These are phyloP conservation scores for Eulemur rufifrons DNA, from an alignment of 2,113 vertebrate genomes.

Conservation along the genomic window DNA sequence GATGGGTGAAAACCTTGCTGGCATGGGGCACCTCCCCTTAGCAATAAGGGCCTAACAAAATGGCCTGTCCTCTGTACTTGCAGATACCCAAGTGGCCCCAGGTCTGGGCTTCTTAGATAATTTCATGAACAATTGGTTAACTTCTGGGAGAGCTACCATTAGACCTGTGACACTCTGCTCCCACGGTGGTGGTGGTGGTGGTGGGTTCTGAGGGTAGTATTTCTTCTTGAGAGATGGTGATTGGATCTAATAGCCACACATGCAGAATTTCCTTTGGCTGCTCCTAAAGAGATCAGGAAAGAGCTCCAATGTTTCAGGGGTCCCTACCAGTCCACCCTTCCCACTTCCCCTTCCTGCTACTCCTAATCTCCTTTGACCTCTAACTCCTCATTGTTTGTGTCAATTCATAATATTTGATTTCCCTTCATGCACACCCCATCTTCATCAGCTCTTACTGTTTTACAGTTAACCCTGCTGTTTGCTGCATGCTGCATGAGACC, in stretches of 20 bases:
- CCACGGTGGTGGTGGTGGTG: neutral
- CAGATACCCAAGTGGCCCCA: neutral
- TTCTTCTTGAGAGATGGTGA: constrained; percentile 2
- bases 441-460: constrained; percentile 91
- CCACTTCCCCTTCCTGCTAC: neutral
- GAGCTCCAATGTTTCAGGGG: neutral
- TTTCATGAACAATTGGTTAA: neutral
- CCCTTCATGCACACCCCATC: constrained; percentile 69
- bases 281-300: constrained; percentile 23
- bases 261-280: constrained; percentile 16
- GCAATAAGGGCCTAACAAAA: neutral
- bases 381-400: constrained; percentile 71
- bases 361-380: constrained; percentile 52
- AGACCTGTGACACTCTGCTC: neutral
- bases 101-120: neutral
- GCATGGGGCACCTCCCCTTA: neutral
- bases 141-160: neutral
- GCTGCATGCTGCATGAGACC: constrained; percentile 97
- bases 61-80: neutral
- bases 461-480: constrained; percentile 97
- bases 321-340: neutral
- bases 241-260: neutral
- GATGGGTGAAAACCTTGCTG: neutral
- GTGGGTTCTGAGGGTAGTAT: neutral
- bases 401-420: constrained; percentile 76